Evolutionary conservation across 2,113 vertebrate species (phyloP).

Genomic region (Labeo rohita): DNA sequence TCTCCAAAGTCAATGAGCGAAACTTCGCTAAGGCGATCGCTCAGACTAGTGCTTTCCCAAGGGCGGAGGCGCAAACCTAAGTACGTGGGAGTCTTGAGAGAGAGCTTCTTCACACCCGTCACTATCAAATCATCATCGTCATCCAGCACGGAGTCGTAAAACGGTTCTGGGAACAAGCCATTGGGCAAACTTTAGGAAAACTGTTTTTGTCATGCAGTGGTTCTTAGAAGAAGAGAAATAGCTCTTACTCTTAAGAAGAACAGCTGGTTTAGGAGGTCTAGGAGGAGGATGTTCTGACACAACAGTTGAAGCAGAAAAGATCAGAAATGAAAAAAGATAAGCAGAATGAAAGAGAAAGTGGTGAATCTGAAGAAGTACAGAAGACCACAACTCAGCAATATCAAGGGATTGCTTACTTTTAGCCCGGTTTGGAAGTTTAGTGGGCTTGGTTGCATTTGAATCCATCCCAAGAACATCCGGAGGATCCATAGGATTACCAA

Average conservation of each 20-base stretch:
- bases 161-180: conserved; percentile 38
- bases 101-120: conserved; percentile 78
- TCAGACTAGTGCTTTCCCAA: conserved; percentile 69
- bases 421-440: conserved; percentile 88
- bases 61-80: conserved; percentile 86
- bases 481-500: conserved; percentile 98
- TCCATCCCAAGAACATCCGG: conserved; percentile 92
- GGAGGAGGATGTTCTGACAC: conserved; percentile 89
- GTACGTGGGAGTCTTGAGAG: conserved; percentile 74
- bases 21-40: conserved; percentile 74
- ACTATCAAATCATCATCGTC: conserved; percentile 68
- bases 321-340: not conserved
- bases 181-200: not conserved
- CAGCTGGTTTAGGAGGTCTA: conserved; percentile 90
- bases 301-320: conserved; percentile 9
- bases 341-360: not conserved
- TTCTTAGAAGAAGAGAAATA: conserved; percentile 63
- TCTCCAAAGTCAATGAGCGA: conserved; percentile 95
- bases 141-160: conserved; percentile 74
- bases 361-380: conserved; percentile 5
- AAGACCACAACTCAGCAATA: conserved; percentile 7
- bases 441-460: conserved; percentile 77
- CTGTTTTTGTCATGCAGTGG: conserved; percentile 67
- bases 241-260: conserved; percentile 90
- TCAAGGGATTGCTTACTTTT: conserved; percentile 82